Percentiles rank a stretch among this genome's conserved stretches.
Conservation (phyloP, 2,888 invertebrate species). For the Clusia tigrina region DNA sequence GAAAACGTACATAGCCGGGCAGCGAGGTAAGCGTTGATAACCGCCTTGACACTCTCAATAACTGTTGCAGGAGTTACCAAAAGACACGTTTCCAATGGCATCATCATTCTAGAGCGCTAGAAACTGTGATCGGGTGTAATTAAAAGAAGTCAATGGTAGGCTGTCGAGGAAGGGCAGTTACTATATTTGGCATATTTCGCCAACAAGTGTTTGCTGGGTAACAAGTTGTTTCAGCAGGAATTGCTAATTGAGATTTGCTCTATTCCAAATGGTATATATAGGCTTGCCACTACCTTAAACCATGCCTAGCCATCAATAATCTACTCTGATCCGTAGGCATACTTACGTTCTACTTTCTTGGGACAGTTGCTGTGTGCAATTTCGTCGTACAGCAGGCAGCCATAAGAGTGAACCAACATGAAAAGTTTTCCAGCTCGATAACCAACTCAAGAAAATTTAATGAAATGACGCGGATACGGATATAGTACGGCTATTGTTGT, state of each 20-base stretch:
- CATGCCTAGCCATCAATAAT: no score
- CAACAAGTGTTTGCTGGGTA: no score
- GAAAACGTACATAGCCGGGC: constrained; percentile 90
- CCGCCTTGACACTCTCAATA: constrained; percentile 96
- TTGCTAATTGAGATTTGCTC: no score
- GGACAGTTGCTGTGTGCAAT: constrained; percentile 93
- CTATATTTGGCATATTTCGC: no score
- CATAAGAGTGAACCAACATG: no score
- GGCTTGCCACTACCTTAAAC: no score
- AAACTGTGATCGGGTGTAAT: constrained; percentile 44
- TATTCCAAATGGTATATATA: no score
- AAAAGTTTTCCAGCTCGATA: constrained; percentile 91
- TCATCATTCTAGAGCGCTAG: constrained; percentile 90
- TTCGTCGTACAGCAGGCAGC: constrained; percentile 89
- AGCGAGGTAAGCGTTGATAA: constrained; percentile 88
- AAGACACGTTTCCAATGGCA: constrained; percentile 87
- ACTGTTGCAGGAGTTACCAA: constrained; percentile 91
- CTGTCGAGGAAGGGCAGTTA: not conserved
- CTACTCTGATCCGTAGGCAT: no score
- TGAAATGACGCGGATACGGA: no score
- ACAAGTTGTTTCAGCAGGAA: no score
- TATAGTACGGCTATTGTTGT: no score
- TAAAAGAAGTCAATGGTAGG: no score
- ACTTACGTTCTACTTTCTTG: constrained; percentile 90
- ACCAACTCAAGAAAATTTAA: constrained; percentile 90